Evolutionary conservation across 2,113 vertebrate species (phyloP).

Genomic region (Orthonyx spaldingii): DNA sequence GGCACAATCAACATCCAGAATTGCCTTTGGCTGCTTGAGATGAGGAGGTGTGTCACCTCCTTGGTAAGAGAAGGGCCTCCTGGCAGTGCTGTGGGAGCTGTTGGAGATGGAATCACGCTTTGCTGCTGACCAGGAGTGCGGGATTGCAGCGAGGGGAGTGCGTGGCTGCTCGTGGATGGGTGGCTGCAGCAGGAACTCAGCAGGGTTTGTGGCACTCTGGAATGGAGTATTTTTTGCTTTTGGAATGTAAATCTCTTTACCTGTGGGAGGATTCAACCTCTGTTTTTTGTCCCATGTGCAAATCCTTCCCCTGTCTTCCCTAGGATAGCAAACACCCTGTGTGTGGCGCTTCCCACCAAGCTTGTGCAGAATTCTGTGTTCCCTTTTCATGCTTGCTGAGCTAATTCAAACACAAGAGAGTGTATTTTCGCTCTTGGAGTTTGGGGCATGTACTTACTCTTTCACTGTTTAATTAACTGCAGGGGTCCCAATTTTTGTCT

Average conservation of each 20-base stretch:
- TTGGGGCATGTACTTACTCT: not conserved
- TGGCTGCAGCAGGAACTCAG: not conserved
- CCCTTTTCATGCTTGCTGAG: not conserved
- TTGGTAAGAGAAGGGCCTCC: not conserved
- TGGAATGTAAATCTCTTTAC: not conserved
- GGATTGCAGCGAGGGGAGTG: not conserved
- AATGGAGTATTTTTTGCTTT: not conserved
- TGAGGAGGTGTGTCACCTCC: not conserved
- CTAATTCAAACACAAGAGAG: not conserved
- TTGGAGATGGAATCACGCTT: rapidly evolving
- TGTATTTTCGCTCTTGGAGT: not conserved
- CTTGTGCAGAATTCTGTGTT: not conserved
- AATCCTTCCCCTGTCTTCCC: not conserved
- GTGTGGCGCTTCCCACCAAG: not conserved
- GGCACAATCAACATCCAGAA: not conserved
- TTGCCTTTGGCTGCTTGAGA: not conserved
- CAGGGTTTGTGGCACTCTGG: not conserved
- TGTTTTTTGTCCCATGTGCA: not conserved
- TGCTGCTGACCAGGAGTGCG: not conserved
- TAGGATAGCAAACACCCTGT: not conserved
- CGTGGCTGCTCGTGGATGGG: rapidly evolving
- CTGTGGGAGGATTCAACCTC: not conserved
- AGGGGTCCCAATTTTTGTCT: not conserved
- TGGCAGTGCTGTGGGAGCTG: not conserved
- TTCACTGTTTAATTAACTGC: not conserved